These are phyloP conservation scores for Ephestia elutella DNA, from an alignment of 1,140 invertebrate species.

Conservation along the genomic window DNA sequence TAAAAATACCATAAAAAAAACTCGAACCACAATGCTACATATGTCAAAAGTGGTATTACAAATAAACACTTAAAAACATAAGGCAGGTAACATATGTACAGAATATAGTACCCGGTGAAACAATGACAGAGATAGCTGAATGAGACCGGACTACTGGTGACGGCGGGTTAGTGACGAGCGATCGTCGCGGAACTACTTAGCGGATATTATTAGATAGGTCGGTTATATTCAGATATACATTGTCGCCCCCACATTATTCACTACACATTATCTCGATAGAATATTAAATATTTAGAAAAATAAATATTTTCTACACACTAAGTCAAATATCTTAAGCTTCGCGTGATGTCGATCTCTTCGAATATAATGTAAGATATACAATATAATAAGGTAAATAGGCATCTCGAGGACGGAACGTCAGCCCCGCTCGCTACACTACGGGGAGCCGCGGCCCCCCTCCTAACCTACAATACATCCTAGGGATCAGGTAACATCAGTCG, in stretches of 20 bases:
- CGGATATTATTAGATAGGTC: constrained; percentile 32
- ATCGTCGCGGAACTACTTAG: constrained; percentile 8
- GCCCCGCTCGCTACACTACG: constrained; percentile 26
- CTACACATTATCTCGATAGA: constrained; percentile 73
- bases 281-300: constrained; percentile 73
- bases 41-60: constrained; percentile 77
- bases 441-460: constrained; percentile 9
- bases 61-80: constrained; percentile 73
- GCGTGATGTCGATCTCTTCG: constrained; percentile 61
- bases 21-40: constrained; percentile 73
- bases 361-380: constrained; percentile 43
- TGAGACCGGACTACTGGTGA: constrained; percentile 30
- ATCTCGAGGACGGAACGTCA: constrained; percentile 62
- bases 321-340: constrained; percentile 67
- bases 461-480: constrained; percentile 69
- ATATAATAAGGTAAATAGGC: constrained; percentile 52
- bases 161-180: constrained; percentile 1
- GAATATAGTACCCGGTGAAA: constrained; percentile 67
- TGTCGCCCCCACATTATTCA: constrained; percentile 65
- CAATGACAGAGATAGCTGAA: constrained; percentile 65
- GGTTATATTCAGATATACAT: constrained; percentile 51
- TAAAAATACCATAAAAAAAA: constrained; percentile 62
- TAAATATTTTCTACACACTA: constrained; percentile 74
- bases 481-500: constrained; percentile 72
- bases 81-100: constrained; percentile 71